Percentiles rank a stretch among this genome's conserved stretches.
These are phyloP conservation scores for Spicauda simplicius DNA, from an alignment of 2,888 invertebrate genomes.

Conservation along the genomic window DNA sequence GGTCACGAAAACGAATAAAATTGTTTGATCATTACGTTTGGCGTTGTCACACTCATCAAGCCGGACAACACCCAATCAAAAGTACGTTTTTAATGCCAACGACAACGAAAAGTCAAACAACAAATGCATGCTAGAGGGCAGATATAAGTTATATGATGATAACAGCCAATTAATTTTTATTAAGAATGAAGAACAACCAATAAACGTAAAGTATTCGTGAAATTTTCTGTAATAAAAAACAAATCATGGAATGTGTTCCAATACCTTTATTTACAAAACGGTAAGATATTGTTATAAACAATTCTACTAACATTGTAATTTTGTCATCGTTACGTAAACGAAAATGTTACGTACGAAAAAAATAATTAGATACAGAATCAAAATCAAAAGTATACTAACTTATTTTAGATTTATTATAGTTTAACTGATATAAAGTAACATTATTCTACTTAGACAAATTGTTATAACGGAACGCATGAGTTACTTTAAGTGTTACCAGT, in stretches of 20 bases:
- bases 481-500: too few relatives aligned
- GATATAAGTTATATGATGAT: neutral
- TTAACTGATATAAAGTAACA: too few relatives aligned
- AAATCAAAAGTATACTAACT: too few relatives aligned
- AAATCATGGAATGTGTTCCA: neutral
- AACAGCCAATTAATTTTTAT: neutral
- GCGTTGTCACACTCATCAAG: slow-evolving; percentile 68
- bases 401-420: too few relatives aligned
- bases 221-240: neutral
- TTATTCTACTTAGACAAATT: too few relatives aligned
- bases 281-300: too few relatives aligned
- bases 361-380: too few relatives aligned
- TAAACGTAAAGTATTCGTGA: neutral
- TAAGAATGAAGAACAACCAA: neutral
- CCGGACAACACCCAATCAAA: slow-evolving; percentile 74
- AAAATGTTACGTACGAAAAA: too few relatives aligned
- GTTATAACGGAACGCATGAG: too few relatives aligned
- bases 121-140: neutral
- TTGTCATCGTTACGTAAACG: too few relatives aligned
- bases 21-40: slow-evolving; percentile 79
- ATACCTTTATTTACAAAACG: neutral
- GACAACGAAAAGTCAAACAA: neutral
- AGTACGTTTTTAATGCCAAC: neutral
- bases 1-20: slow-evolving; percentile 62
- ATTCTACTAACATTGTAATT: too few relatives aligned